These are phyloP conservation scores for Sus cebifrons DNA, from an alignment of 2,797 vertebrate species.

Conservation along the genomic window DNA sequence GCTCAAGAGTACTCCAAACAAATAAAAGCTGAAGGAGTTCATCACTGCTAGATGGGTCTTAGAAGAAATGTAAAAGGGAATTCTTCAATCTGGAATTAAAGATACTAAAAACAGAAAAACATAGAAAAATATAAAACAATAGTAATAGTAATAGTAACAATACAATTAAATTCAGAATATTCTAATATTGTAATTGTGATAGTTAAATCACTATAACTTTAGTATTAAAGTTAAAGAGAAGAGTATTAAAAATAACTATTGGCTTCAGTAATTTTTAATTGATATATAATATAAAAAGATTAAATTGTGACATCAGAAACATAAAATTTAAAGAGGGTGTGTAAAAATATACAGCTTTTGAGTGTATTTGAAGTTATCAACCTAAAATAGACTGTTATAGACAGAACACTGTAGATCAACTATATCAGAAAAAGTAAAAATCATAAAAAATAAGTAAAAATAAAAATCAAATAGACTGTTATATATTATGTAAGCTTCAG, in stretches of 20 bases:
- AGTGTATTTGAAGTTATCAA: background rate
- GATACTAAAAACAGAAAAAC: background rate
- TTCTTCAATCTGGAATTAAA: constrained; percentile 27
- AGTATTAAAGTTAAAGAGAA: background rate
- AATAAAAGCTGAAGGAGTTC: background rate
- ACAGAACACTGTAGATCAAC: too few species aligned
- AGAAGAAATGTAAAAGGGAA: background rate
- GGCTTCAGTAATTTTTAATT: background rate
- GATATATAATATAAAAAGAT: background rate
- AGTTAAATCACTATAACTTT: background rate
- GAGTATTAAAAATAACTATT: background rate
- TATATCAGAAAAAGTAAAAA: too few species aligned
- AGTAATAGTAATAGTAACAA: background rate
- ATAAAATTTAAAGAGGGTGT: background rate
- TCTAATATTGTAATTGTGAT: background rate
- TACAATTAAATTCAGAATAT: background rate
- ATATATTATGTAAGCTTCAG: background rate
- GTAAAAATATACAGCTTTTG: background rate
- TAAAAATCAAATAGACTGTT: background rate
- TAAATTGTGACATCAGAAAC: background rate
- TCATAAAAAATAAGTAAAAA: too few species aligned
- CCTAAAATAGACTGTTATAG: background rate
- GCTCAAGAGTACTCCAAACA: background rate
- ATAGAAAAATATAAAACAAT: background rate
- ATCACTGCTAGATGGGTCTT: background rate